phyloP scores from a whole-genome alignment of 2,888 invertebrate genomes.

The Galeopsomyia nigrocyanea region DNA sequence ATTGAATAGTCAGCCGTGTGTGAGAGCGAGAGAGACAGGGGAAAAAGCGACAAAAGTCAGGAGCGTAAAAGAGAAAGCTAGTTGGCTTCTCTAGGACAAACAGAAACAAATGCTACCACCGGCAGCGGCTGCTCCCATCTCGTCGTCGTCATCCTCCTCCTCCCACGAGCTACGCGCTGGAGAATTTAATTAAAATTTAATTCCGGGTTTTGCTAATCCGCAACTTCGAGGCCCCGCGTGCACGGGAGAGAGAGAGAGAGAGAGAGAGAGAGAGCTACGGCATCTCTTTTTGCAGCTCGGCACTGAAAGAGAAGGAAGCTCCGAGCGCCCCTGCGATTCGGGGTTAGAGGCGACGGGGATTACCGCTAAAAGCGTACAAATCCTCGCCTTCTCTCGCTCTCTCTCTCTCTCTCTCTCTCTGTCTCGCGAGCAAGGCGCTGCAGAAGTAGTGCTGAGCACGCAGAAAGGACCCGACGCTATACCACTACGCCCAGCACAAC shows the following conservation, averaged over 20 bases:
- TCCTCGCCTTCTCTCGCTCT: slow-evolving; percentile 54
- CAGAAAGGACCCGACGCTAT: slow-evolving; percentile 1
- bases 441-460: slow-evolving; percentile 10
- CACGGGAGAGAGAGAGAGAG: not conserved
- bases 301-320: slow-evolving; percentile 32
- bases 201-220: slow-evolving; percentile 62
- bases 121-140: not conserved
- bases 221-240: slow-evolving; percentile 51
- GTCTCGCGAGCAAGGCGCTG: slow-evolving; percentile 12
- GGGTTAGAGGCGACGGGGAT: slow-evolving; percentile 56
- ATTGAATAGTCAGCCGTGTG: slow-evolving; percentile 21
- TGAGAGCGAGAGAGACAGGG: not conserved
- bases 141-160: not conserved
- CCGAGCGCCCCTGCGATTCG: slow-evolving; percentile 53
- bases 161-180: slow-evolving; percentile 1
- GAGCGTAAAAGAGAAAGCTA: not conserved
- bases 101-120: slow-evolving; percentile 17
- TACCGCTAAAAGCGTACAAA: slow-evolving; percentile 67
- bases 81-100: not conserved
- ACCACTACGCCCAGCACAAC: no score
- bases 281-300: not conserved
- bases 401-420: not conserved
- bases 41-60: slow-evolving; percentile 1
- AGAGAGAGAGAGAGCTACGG: slow-evolving; percentile 26
- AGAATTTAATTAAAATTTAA: slow-evolving; percentile 66